phyloP scores from a whole-genome alignment of 2,113 vertebrate genomes.

The Callocephalon fimbriatum region DNA sequence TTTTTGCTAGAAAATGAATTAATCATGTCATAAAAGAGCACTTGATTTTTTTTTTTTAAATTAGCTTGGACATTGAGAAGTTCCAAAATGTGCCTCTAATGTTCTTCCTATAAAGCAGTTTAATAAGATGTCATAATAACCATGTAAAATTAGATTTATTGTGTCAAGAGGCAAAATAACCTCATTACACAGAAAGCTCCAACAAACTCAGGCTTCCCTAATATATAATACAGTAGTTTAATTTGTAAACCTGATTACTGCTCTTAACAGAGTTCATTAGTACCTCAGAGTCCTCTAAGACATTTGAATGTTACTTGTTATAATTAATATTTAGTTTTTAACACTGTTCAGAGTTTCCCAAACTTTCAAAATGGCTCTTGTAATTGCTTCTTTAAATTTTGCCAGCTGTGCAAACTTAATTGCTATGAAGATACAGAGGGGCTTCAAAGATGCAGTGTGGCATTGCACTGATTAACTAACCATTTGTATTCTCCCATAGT shows the following conservation, averaged over 20 bases:
- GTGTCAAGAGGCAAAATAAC: conserved; percentile 39
- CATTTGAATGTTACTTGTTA: conserved; percentile 47
- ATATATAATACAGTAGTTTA: conserved; percentile 16
- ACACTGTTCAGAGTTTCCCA: conserved; percentile 22
- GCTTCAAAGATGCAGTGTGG: background rate
- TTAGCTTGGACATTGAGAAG: background rate
- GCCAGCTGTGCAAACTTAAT: conserved; percentile 16
- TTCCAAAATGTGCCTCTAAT: background rate
- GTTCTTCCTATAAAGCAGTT: background rate
- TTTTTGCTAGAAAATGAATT: background rate
- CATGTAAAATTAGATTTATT: conserved; percentile 23
- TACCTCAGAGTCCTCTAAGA: conserved; percentile 32
- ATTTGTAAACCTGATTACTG: conserved; percentile 60
- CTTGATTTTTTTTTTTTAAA: background rate
- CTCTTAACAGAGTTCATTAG: conserved; percentile 56
- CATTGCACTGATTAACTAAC: background rate
- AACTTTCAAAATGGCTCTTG: conserved; percentile 27
- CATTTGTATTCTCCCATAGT: background rate
- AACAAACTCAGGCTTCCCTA: conserved; percentile 15
- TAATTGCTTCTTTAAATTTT: background rate
- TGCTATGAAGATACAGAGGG: background rate
- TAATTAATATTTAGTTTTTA: conserved; percentile 68
- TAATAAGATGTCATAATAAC: conserved; percentile 29
- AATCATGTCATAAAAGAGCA: background rate
- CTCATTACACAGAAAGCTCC: conserved; percentile 16